Base-by-base conservation (phyloP, 2,888 invertebrate species). In the Serripes groenlandicus region DNA sequence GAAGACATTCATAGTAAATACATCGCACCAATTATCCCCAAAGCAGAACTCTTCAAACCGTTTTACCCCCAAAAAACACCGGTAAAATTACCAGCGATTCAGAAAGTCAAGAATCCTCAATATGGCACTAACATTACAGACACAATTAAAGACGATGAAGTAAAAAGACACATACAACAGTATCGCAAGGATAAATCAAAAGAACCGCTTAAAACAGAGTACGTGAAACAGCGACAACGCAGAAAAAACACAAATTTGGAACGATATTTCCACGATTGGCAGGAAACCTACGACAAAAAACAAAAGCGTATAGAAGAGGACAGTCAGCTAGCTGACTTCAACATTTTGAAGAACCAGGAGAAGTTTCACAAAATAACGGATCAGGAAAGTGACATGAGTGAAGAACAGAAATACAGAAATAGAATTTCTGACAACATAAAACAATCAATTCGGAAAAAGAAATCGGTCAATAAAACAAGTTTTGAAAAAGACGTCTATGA, bases 31-130 rank as follows among this genome's bases (percentile, higher is more conserved):
- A 26, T 60, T 23, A 11, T 35, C 3, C 62, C 28, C 4, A 75
- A 69, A 42, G 15, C 68, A 30, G 79, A 82, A n/a, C 9, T 75
- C 9, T 82, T 79, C 68, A 75, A 73, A 52, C 72, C 82, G 15
- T 85, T 80, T 60, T 75, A 54, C 23, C 77, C 85, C 11, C 58
- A 68, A 35, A 79, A 75, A 73, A 62, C 80, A 5, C 80, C 81
- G 18, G 32, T 52, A 3, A 37, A 72, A 34, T 49, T 85, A n/a
- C 85, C 85, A 26, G 68, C 35, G 32, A 77, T 85, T 21, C 72
- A 70, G 30, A 70, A 70, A 34, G 78, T 75, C 42, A 74, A 54
- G 56, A n/a, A 23, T 3, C 54, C n/a, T 23, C 30, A 11, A 34
- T 18, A 15, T 0, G 4, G 23, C 2, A 15, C 11, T 26, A 28